phyloP scores from a whole-genome alignment of 2,888 invertebrate genomes.

The Chromoteleia sp. region DNA sequence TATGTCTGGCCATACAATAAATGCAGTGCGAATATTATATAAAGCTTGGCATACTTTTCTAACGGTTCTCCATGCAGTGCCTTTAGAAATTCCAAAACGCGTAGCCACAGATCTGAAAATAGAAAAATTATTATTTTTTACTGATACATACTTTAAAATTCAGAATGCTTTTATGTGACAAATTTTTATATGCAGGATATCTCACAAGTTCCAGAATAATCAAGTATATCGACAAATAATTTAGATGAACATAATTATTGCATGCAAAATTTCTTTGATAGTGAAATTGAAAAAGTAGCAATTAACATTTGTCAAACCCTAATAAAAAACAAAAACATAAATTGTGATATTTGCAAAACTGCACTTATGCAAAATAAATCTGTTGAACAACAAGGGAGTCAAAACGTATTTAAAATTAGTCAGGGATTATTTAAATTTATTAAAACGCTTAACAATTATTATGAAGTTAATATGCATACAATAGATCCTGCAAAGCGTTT shows the following conservation, averaged over 20 bases:
- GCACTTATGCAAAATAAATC: background rate
- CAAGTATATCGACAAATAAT: background rate
- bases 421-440: background rate
- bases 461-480: background rate
- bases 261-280: background rate
- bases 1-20: conserved; percentile 63
- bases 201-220: too few species aligned
- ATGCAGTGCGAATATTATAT: conserved; percentile 26
- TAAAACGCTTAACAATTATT: background rate
- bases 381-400: background rate
- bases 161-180: too few species aligned
- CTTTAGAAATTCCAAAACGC: conserved; percentile 60
- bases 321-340: background rate
- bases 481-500: background rate
- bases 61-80: conserved; percentile 51
- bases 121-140: background rate
- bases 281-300: too few species aligned
- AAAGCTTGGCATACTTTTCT: conserved; percentile 58
- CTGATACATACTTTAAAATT: too few species aligned
- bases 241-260: background rate
- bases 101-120: conserved; percentile 63
- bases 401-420: background rate
- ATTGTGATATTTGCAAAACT: background rate
- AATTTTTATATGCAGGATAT: too few species aligned
- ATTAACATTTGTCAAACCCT: background rate